Evolutionary conservation across 2,797 vertebrate genomes (phyloP).

Genomic region (Labeo calbasu): DNA sequence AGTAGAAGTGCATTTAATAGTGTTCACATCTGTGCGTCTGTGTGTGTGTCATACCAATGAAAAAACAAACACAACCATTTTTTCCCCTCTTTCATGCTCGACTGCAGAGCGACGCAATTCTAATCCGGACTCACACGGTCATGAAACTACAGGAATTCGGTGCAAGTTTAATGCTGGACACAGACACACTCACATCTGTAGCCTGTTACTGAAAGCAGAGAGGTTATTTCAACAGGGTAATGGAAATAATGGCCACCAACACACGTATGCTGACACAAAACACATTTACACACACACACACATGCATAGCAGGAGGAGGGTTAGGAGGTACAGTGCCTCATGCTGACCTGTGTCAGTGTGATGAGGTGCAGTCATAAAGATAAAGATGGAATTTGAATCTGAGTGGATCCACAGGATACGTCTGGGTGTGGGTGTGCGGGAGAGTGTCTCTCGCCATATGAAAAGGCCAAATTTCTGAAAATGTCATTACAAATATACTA

Average conservation of each 20-base stretch:
- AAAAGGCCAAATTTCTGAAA: not conserved
- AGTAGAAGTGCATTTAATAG: constrained; percentile 42
- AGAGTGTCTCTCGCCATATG: not conserved
- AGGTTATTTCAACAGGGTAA: constrained; percentile 56
- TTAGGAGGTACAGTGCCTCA: constrained; percentile 27
- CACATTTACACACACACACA: constrained; percentile 40
- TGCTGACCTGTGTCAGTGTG: constrained; percentile 43
- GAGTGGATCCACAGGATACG: not conserved
- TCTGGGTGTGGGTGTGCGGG: not conserved
- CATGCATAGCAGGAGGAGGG: constrained; percentile 2
- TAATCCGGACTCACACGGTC: constrained; percentile 57
- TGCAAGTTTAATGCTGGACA: constrained; percentile 43
- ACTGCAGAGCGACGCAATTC: constrained; percentile 42
- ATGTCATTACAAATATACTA: constrained; percentile 3
- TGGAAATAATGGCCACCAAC: constrained; percentile 57
- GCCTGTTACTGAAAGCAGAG: constrained; percentile 55
- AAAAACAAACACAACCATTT: constrained; percentile 49
- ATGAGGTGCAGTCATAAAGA: constrained; percentile 36
- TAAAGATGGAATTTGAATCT: constrained; percentile 42
- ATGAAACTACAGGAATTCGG: constrained; percentile 49
- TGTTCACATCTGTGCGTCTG: constrained; percentile 40
- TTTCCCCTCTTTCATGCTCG: constrained; percentile 39
- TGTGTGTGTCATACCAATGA: constrained; percentile 49
- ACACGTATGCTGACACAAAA: constrained; percentile 46
- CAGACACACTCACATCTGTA: constrained; percentile 59